Percentiles rank a stretch among this genome's conserved stretches.
phyloP scores from a whole-genome alignment of 2,888 invertebrate genomes.

The Sarcophaga caerulescens region DNA sequence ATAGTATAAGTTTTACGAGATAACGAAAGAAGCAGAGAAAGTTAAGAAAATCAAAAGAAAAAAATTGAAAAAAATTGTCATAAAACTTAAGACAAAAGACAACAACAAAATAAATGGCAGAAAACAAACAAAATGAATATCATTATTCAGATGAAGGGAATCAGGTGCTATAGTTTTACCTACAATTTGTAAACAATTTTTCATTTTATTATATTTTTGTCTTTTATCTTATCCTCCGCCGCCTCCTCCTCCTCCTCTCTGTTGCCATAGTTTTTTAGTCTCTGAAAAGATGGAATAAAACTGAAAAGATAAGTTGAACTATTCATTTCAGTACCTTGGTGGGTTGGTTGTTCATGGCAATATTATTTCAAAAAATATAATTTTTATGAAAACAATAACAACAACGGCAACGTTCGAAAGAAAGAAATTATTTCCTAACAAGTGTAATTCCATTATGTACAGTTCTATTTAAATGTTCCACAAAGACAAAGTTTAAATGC shows the following conservation, averaged over 20 bases:
- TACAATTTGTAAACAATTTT: conserved; percentile 38
- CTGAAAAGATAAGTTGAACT: conserved; percentile 1
- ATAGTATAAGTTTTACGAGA: conserved; percentile 13
- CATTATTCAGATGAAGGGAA: conserved; percentile 27
- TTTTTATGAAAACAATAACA: too few relatives aligned
- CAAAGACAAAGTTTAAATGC: too few relatives aligned
- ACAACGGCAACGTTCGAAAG: too few relatives aligned
- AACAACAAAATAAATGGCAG: neutral
- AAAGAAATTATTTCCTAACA: too few relatives aligned
- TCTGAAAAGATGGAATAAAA: neutral
- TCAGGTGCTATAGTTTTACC: conserved; percentile 31
- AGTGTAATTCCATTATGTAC: too few relatives aligned
- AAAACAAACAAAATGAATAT: conserved; percentile 18
- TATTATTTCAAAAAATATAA: neutral
- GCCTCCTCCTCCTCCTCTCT: too few relatives aligned
- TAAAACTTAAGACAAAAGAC: too few relatives aligned
- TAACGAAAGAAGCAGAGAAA: conserved; percentile 17
- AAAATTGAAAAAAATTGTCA: neutral
- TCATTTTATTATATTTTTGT: neutral
- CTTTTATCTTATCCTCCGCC: neutral
- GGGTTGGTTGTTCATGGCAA: neutral
- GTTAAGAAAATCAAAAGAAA: neutral
- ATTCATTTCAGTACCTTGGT: neutral
- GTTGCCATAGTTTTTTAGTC: neutral
- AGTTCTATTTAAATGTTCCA: too few relatives aligned